phyloP scores from a whole-genome alignment of 1,140 invertebrate genomes.

The Phortica variegata region DNA sequence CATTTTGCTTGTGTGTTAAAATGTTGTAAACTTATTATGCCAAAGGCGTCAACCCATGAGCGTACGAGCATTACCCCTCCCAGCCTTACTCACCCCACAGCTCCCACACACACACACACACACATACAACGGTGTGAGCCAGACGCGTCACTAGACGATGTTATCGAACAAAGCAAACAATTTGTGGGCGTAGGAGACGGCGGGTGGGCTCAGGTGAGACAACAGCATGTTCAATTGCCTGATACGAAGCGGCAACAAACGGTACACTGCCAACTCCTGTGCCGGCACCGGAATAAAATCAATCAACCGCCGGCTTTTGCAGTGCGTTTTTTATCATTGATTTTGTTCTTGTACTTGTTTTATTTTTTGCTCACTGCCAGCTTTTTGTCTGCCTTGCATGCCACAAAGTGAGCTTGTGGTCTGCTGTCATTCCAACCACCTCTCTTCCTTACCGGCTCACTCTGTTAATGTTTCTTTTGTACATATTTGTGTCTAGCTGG shows the following conservation, averaged over 20 bases:
- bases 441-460: too few species aligned
- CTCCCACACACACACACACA: background rate
- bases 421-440: too few species aligned
- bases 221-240: conserved; percentile 27
- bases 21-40: conserved; percentile 13
- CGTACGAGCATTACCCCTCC: too few species aligned
- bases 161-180: conserved; percentile 44
- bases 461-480: too few species aligned
- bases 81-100: too few species aligned
- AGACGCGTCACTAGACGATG: conserved; percentile 49
- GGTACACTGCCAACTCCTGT: conserved; percentile 15
- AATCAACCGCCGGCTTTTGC: conserved; percentile 32
- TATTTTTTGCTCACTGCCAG: too few species aligned
- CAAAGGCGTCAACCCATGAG: conserved; percentile 26
- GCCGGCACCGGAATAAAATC: conserved; percentile 28
- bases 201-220: background rate
- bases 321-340: conserved; percentile 5
- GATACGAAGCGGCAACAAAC: conserved; percentile 23
- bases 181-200: background rate
- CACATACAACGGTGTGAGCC: conserved; percentile 12
- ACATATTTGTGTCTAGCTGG: too few species aligned
- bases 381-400: too few species aligned
- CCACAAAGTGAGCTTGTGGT: too few species aligned
- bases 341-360: too few species aligned
- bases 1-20: too few species aligned